Base-by-base conservation (phyloP, 2,797 vertebrate genomes). In the Hephaestus fuliginosus region DNA sequence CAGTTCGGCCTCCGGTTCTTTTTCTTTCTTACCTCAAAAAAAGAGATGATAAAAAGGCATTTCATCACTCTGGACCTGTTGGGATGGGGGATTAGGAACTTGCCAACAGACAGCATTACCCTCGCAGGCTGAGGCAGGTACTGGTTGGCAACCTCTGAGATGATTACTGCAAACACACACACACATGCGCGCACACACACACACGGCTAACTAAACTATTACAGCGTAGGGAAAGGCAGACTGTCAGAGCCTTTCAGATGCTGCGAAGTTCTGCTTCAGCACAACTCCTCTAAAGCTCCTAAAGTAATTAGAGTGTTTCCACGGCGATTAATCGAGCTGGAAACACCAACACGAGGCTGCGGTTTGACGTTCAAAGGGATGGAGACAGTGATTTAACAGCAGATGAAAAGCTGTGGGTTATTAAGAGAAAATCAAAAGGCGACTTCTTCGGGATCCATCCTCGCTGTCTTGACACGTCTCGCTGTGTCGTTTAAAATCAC, bases 111-210 rank as follows among this genome's bases (percentile, higher is more conserved):
- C 75, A 53, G 78, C 60, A 74, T 81, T 81, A 90, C 46, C 48
- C 9, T 60, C 56, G 10, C 94, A 93, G 82, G 93, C 91, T 73
- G 81, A 78, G 91, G 63, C 93, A 93, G 86, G 90, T 74, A 83
- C 67, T 41, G 65, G 74, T 63, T 83, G 84, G 76, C 82, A 83
- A 88, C 69, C 70, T 82, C 72, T 53, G 70, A 0, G 70, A 76
- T 60, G 58, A 87, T 78, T 68, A 85, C 55, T 43, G n/a, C 53
- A 86, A 55, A 90, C 49, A 61, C 70, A 63, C 63, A 72, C 58
- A 70, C 58, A 63, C 41, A 48, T 44, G 44, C 39, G 33, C 68
- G 61, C 64, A 73, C 18, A 70, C 44, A 69, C 56, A 62, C 57
- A 77, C 28, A 62, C 12, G 36, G 41, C 58, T 76, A 79, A 15